A percentile compares a stretch with the other conserved stretches of the same genome.
phyloP scores from a whole-genome alignment of 2,797 vertebrate genomes.

The Sarcoramphus papa region DNA sequence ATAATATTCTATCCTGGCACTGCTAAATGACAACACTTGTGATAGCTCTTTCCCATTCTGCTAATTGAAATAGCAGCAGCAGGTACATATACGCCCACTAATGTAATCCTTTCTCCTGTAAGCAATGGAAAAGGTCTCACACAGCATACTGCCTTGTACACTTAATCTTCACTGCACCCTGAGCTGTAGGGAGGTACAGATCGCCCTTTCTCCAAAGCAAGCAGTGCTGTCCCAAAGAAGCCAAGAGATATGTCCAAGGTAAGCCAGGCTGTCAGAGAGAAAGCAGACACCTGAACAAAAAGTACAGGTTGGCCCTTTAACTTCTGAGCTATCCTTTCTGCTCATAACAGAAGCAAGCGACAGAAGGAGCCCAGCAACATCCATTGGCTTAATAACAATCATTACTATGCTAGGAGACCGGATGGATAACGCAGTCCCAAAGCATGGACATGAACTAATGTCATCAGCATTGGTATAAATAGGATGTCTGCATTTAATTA shows the following conservation, averaged over 20 bases:
- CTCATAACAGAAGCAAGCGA: neutral
- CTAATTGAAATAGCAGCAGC: neutral
- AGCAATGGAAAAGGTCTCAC: neutral
- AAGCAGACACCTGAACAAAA: neutral
- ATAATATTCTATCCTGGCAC: neutral
- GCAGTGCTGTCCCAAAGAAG: neutral
- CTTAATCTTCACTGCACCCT: neutral
- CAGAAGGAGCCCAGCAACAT: neutral
- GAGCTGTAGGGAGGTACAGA: neutral
- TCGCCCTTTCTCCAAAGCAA: neutral
- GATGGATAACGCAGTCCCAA: slow-evolving; percentile 31
- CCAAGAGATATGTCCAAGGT: neutral
- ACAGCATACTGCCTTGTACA: neutral
- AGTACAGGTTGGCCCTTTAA: neutral
- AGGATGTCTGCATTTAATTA: slow-evolving; percentile 62
- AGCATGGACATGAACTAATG: slow-evolving; percentile 40
- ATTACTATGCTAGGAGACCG: neutral
- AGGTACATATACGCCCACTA: neutral
- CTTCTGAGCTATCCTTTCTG: neutral
- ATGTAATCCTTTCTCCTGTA: neutral
- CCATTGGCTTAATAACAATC: neutral
- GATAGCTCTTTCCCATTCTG: neutral
- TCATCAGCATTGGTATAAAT: slow-evolving; percentile 56
- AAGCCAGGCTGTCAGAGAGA: neutral
- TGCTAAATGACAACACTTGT: neutral